Conservation (phyloP, 2,888 invertebrate species). For the Acronicta leporina region DNA sequence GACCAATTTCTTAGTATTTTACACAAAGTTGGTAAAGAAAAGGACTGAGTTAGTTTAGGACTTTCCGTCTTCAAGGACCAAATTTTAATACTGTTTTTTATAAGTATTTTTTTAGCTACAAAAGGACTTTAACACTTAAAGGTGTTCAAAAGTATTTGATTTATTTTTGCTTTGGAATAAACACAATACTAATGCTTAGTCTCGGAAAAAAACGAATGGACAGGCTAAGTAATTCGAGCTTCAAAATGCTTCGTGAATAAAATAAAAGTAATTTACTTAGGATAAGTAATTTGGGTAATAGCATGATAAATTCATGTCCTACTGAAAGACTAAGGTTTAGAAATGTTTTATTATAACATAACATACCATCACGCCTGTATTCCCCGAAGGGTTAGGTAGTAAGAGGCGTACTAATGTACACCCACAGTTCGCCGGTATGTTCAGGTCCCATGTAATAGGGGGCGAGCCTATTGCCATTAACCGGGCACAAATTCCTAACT, state of each 20-base stretch:
- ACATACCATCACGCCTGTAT: too few relatives aligned
- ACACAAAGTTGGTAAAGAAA: conserved; percentile 32
- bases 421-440: too few relatives aligned
- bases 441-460: too few relatives aligned
- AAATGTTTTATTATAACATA: conserved; percentile 30
- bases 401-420: too few relatives aligned
- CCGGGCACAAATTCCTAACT: too few relatives aligned
- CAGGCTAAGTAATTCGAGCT: conserved; percentile 37
- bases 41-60: conserved; percentile 21
- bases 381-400: too few relatives aligned
- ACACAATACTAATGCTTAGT: conserved; percentile 38
- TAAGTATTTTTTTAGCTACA: background rate
- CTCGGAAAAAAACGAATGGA: conserved; percentile 37
- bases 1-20: conserved; percentile 46
- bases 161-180: conserved; percentile 15
- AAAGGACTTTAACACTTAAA: background rate
- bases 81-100: background rate
- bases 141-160: background rate
- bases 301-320: conserved; percentile 39
- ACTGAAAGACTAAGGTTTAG: conserved; percentile 21
- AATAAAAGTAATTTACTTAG: conserved; percentile 38
- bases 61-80: conserved; percentile 10
- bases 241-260: conserved; percentile 31
- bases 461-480: too few relatives aligned
- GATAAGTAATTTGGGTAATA: conserved; percentile 37